A percentile compares a stretch with the other conserved stretches of the same genome.
phyloP scores from a whole-genome alignment of 2,113 vertebrate species.

The Thunnus thynnus region DNA sequence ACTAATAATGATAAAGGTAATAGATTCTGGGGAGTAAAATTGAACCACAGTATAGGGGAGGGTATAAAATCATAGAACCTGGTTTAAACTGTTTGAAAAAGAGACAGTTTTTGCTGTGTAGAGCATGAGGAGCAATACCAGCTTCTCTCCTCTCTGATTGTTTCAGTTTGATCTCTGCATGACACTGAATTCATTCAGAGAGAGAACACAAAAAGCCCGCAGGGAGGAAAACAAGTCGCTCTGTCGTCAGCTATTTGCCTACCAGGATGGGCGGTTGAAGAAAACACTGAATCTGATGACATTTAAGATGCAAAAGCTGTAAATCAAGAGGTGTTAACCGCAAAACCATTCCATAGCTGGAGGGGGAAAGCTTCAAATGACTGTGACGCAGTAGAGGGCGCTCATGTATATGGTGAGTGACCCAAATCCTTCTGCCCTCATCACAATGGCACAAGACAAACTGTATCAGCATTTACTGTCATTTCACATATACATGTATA shows the following conservation, averaged over 20 bases:
- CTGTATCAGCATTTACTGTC: conserved; percentile 16
- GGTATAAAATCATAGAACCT: conserved; percentile 20
- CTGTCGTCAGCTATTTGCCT: conserved; percentile 16
- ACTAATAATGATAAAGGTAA: conserved; percentile 30
- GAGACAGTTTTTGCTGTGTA: conserved; percentile 8
- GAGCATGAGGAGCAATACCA: conserved; percentile 13
- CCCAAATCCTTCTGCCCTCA: conserved; percentile 52
- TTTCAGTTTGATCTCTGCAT: conserved; percentile 33
- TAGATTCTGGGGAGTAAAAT: conserved; percentile 2
- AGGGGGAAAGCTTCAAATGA: conserved; percentile 7
- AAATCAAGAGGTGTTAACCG: conserved; percentile 35
- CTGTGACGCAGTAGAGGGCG: conserved; percentile 11
- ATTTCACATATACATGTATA: not conserved
- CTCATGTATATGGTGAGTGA: conserved; percentile 38
- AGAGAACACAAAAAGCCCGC: conserved; percentile 7
- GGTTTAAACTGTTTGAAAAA: conserved; percentile 34
- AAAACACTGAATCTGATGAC: conserved; percentile 17
- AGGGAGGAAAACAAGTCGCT: conserved; percentile 7
- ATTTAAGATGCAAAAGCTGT: conserved; percentile 9
- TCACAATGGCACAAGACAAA: conserved; percentile 36
- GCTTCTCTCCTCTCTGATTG: conserved; percentile 2
- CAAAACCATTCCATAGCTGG: conserved; percentile 3
- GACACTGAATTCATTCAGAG: conserved; percentile 23
- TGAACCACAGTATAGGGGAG: conserved; percentile 1
- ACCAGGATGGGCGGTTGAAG: not conserved